Evolutionary conservation across 2,797 vertebrate species (phyloP).

Genomic region (Squalus acanthias): DNA sequence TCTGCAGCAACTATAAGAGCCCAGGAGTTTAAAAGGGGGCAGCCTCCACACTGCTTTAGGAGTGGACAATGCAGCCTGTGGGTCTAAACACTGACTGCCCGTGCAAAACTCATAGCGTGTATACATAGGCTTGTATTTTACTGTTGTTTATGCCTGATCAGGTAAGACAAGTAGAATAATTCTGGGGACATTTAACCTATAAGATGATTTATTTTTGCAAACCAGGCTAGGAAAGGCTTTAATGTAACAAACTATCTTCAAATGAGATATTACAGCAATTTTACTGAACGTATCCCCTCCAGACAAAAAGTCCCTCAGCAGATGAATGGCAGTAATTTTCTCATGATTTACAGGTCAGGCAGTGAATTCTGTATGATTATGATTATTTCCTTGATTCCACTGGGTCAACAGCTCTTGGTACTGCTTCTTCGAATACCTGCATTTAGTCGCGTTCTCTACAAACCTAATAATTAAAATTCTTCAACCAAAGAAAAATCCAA

Average conservation of each 20-base stretch:
- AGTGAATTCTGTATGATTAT: not conserved
- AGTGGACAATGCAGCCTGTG: not conserved
- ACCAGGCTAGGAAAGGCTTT: not conserved
- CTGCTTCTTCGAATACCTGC: not conserved
- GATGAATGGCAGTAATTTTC: not conserved
- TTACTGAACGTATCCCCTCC: not conserved
- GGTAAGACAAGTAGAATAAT: not conserved
- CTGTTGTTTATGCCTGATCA: not conserved
- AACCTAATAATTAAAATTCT: slow-evolving; percentile 13
- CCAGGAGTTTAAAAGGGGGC: not conserved
- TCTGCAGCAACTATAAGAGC: not conserved
- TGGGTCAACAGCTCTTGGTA: not conserved
- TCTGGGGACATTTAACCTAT: not conserved
- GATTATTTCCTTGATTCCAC: not conserved
- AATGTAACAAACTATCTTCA: not conserved
- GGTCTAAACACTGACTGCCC: not conserved
- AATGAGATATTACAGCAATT: not conserved
- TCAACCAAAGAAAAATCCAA: not conserved
- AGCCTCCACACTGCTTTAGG: not conserved
- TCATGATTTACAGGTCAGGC: not conserved
- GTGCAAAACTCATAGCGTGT: not conserved
- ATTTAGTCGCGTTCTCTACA: not conserved
- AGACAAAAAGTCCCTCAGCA: not conserved
- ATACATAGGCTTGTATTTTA: not conserved
- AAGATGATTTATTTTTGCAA: not conserved